Conservation (phyloP, 2,797 vertebrate genomes). For the Spheniscus humboldti region DNA sequence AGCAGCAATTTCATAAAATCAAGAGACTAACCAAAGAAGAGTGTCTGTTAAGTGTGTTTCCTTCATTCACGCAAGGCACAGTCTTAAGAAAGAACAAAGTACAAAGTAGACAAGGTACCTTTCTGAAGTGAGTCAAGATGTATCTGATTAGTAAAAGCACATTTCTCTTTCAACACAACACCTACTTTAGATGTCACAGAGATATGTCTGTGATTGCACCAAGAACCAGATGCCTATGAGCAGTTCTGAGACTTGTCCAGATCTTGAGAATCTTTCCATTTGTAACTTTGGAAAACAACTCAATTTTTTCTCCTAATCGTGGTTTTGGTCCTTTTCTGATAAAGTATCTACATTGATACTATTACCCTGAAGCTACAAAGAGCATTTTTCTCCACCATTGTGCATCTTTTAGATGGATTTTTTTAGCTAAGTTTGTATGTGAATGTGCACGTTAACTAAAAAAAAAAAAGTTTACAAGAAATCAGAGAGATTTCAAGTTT, state of each 20-base stretch:
- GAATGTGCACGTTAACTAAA: not conserved
- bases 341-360: not conserved
- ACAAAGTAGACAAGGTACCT: not conserved
- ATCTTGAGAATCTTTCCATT: not conserved
- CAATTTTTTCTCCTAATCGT: not conserved
- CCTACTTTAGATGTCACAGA: not conserved
- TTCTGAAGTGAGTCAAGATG: not conserved
- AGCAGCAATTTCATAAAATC: not conserved
- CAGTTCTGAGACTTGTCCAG: not conserved
- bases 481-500: not conserved
- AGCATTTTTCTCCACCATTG: not conserved
- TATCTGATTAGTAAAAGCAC: not conserved
- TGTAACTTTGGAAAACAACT: not conserved
- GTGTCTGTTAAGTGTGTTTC: not conserved
- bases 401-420: not conserved
- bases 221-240: not conserved
- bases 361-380: not conserved
- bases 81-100: not conserved
- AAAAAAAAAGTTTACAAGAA: not conserved
- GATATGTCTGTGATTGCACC: not conserved
- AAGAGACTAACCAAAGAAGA: not conserved
- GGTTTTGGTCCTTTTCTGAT: not conserved
- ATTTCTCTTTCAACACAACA: not conserved
- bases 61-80: not conserved
- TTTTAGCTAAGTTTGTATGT: not conserved